Evolutionary conservation across 37 sponge, comb jelly and placozoan species (phyloP), one percentile per base, ranked within the genome.

Genomic region (Beroe forskalii): DNA sequence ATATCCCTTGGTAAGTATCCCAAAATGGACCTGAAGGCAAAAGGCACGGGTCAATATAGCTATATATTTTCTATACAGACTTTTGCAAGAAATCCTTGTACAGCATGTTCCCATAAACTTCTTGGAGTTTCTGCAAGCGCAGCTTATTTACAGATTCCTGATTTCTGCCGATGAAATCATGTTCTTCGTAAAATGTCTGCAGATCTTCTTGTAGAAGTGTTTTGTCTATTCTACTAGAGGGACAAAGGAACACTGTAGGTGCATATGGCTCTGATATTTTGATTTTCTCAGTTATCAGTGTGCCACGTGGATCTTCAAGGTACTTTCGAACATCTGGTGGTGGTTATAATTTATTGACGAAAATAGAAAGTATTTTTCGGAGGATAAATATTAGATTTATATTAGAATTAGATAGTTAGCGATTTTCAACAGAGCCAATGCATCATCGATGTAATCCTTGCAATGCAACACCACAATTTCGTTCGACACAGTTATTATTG

Each of bases 231-330:
- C 36, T 27, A 32, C 32, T 69, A 2, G 72, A 32, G 72, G 72
- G 72, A 69, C 72, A 69, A 2, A 32, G 32, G 72, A 69, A 69
- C 33, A 69, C 32, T 27, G 72, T 35, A 19, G 72, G 72, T 32
- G 33, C 32, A 32, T 69, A 17, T 33, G 17, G 27, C 4, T 27
- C 32, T 37, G 35, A 32, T 33, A 69, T 69, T 9, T 27, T 27
- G 1, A 69, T 33, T 17, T 69, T 31, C 38, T 69, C 37, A 32
- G 27, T 27, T 32, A 69, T 69, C 32, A 12, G 17, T 6, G 72
- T 69, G 1, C 72, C 72, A 33, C 72, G 72, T 27, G 72, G 72
- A 36, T 69, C 72, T 14, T 35, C 38, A 2, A 14, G 35, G 14
- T 69, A 69, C 1, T 48, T 48, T 12, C 12, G 55, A 17, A 48